Percentiles rank a stretch among this genome's conserved stretches.
phyloP scores from a whole-genome alignment of 2,113 vertebrate species.

The Patagioenas fasciata region DNA sequence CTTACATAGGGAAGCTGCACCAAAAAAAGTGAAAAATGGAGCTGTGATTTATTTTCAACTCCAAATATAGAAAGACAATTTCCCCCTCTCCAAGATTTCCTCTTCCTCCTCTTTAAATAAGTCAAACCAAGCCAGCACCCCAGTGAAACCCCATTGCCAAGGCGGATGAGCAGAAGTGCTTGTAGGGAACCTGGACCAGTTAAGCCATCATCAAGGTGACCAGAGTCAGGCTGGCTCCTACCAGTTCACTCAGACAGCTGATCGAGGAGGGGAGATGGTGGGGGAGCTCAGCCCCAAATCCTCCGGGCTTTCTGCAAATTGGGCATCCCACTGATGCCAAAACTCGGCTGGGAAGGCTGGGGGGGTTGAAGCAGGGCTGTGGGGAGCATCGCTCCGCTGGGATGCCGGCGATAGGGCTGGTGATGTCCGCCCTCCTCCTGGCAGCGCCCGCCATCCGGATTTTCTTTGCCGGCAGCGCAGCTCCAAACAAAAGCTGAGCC shows the following conservation, averaged over 20 bases:
- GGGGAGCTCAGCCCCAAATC: neutral
- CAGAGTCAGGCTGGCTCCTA: neutral
- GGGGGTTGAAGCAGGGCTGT: neutral
- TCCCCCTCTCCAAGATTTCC: neutral
- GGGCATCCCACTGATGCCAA: neutral
- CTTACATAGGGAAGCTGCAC: neutral
- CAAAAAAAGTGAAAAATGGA: neutral
- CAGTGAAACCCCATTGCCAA: neutral
- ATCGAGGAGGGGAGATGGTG: neutral
- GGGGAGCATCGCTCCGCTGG: neutral
- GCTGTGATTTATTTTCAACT: conserved; percentile 14
- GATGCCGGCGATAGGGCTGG: neutral
- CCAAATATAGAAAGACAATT: conserved; percentile 5
- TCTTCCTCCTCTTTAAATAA: neutral
- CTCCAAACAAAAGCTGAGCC: conserved; percentile 11
- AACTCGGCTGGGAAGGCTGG: neutral
- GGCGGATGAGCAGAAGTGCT: neutral
- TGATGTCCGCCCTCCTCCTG: neutral
- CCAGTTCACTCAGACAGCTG: neutral
- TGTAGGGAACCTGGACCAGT: neutral
- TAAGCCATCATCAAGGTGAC: neutral
- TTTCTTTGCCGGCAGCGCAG: neutral
- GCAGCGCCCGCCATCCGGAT: neutral
- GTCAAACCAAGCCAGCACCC: neutral
- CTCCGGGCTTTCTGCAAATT: neutral